Base-by-base conservation (phyloP, 2,113 vertebrate species). In the Chionis minor region DNA sequence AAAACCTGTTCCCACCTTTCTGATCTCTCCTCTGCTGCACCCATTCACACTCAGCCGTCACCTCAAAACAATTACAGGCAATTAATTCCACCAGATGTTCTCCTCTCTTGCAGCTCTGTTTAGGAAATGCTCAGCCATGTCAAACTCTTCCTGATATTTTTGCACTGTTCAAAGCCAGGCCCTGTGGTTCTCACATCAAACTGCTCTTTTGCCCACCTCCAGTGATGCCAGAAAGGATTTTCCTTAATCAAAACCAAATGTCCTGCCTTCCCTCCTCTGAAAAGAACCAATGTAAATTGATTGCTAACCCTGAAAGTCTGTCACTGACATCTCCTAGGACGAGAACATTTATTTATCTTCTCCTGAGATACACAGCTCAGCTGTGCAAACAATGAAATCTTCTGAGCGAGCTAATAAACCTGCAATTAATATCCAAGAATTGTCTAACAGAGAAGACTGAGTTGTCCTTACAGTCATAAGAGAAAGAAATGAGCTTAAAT, bases 361-460 rank as follows among this genome's bases (percentile, higher is more conserved):
- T 96, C 79, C 82, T 56, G 71, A 97, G 86, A 77, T 47, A 55
- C 38, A 58, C n/a, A 92, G 70, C 44, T 95, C 79, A 73, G 71
- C 67, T 95, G 72, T 77, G 83, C 49, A 89, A 95, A 94, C 21
- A 95, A 93, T 13, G 17, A 94, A 79, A 14, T 14, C 63, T 24
- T 78, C 72, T 79, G 55, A 90, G 38, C 65, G 81, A 91, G 67
- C 11, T 87, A 80, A 97, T 81, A 95, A 92, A 94, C 33, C 26
- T 85, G 75, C 83, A 94, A 59, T 93, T 92, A 95, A 91, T 59
- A 74, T 35, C 80, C 77, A 94, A 82, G 70, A 88, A 49, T n/a
- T 69, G 28, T 78, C 62, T 42, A n/a, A 78, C 14, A 40, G 49
- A 81, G 61, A 88, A 95, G 90, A 33, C 26, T 16, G 13, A 88